Percentiles rank a stretch among this genome's conserved stretches.
These are phyloP conservation scores for Gryon sp. DNA, from an alignment of 1,140 invertebrate genomes.

Conservation along the genomic window DNA sequence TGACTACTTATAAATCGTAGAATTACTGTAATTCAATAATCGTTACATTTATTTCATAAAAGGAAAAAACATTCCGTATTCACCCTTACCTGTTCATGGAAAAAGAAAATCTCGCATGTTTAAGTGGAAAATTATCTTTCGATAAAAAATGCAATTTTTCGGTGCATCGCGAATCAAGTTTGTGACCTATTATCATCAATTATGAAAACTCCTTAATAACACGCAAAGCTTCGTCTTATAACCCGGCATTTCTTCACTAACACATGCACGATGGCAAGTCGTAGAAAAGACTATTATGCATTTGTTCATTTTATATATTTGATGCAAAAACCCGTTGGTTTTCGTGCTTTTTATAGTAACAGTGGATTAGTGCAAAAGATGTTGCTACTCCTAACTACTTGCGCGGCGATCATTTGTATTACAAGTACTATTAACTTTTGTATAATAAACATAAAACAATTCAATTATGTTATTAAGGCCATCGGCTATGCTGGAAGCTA, in stretches of 20 bases:
- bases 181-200: constrained; percentile 3
- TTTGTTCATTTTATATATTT: background rate
- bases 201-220: constrained; percentile 17
- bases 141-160: constrained; percentile 3
- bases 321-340: constrained; percentile 2
- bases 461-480: background rate
- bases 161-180: background rate
- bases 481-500: background rate
- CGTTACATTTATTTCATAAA: no score
- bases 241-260: background rate
- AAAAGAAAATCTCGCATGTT: no score
- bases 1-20: no score
- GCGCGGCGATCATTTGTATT: background rate
- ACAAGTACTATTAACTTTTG: background rate
- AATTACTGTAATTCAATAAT: no score
- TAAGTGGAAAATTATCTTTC: no score
- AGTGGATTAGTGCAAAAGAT: constrained; percentile 2
- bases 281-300: constrained; percentile 5
- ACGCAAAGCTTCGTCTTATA: background rate
- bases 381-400: background rate
- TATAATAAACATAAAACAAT: background rate
- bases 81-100: no score
- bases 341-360: background rate
- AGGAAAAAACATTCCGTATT: no score
- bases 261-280: background rate